phyloP scores from a whole-genome alignment of 2,113 vertebrate genomes.

The Shinisaurus crocodilurus region DNA sequence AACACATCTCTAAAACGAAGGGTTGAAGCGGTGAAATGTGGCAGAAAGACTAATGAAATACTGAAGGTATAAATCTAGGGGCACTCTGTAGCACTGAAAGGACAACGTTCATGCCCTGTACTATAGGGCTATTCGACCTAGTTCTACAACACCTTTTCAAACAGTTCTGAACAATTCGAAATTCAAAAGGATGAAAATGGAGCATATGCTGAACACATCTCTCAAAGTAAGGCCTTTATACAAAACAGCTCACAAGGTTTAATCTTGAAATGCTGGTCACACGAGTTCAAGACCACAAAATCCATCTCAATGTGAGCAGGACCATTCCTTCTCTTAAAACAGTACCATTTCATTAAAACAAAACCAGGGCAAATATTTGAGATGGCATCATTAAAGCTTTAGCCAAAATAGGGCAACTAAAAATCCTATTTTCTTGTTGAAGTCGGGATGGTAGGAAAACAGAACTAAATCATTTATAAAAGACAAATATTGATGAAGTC shows the following conservation, averaged over 20 bases:
- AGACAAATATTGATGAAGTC: neutral
- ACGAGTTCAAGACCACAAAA: neutral
- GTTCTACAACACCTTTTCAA: neutral
- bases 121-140: constrained; percentile 28
- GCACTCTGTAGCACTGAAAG: constrained; percentile 23
- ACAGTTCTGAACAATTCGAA: neutral
- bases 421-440: constrained; percentile 8
- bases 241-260: neutral
- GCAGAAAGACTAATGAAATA: constrained; percentile 56
- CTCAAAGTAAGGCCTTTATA: neutral
- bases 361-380: constrained; percentile 7
- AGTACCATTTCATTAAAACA: neutral
- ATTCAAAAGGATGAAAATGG: neutral
- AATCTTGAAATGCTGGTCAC: neutral
- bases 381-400: constrained; percentile 28
- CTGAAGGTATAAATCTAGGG: constrained; percentile 17
- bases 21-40: constrained; percentile 48
- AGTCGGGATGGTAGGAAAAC: neutral
- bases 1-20: constrained; percentile 56
- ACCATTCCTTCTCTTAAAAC: fast-evolving
- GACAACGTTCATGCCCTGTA: constrained; percentile 49
- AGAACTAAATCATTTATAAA: constrained; percentile 24
- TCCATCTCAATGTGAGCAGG: neutral
- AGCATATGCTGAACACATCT: neutral
- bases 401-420: neutral